Base-by-base conservation (phyloP, 1,140 invertebrate genomes). In the Andricus grossulariae region DNA sequence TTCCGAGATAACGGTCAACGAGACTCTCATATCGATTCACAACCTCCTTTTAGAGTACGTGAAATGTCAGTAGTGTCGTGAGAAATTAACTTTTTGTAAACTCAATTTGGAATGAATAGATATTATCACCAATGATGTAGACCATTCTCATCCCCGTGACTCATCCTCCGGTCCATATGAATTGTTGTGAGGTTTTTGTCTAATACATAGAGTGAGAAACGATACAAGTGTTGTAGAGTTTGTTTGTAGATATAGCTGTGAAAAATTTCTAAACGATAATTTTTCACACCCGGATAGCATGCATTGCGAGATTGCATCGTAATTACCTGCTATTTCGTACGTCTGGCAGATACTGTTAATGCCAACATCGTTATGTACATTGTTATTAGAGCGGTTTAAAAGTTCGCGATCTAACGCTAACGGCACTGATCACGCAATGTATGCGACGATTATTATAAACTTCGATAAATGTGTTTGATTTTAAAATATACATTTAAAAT, bases 271-370 rank as follows among this genome's bases (percentile, higher is more conserved):
- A 60, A 74, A 72, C 57, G 78, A 81, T 83, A 78, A 83, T 83
- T 81, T 83, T 83, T 81, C 82, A 81, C 71, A 72, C 78, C 77
- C 66, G 57, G 57, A 60, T 81, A 74, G 78, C 82, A 80, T 83
- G 82, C 77, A 60, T 39, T 32, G 51, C 60, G 72, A 81, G 82
- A 83, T 83, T 83, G 80, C 78, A 83, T 83, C 80, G 78, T 83
- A 83, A 83, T 83, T 83, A 80, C 80, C 78, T 77, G 76, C 78
- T 78, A 73, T 78, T 83, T 83, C 76, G 72, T 78, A 83, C 60
- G 73, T 71, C 73, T 74, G 74, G 77, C 76, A 73, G 82, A 83
- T 81, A 72, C 76, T 77, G 76, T 83, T 83, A 75, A 76, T 81
- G 79, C 82, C 78, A 81, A 81, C 82, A 71, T 81, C 72, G 77